phyloP scores from a whole-genome alignment of 2,888 invertebrate species.

The Ophion slaviceki region DNA sequence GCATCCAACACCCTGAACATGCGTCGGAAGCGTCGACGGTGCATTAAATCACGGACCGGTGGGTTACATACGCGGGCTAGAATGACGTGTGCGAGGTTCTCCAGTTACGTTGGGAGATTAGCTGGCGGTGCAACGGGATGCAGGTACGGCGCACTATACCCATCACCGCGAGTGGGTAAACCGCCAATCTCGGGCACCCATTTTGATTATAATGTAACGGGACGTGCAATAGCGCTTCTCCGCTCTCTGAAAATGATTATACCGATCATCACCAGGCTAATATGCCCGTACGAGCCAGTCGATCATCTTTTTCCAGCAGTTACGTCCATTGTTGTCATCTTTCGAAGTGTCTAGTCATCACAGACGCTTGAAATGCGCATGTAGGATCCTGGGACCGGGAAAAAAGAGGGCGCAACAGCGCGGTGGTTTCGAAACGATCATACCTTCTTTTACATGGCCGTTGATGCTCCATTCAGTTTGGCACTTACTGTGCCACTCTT shows the following conservation, averaged over 20 bases:
- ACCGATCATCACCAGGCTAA: background rate
- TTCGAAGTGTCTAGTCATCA: too few species aligned
- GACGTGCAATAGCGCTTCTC: background rate
- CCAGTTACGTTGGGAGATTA: constrained; percentile 38
- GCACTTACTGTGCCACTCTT: too few species aligned
- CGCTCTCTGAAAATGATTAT: background rate
- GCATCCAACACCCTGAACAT: constrained; percentile 66
- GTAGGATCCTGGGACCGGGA: too few species aligned
- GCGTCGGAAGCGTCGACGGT: constrained; percentile 54
- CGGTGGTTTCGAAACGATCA: too few species aligned
- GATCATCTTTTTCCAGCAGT: background rate
- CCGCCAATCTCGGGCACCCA: constrained; percentile 22
- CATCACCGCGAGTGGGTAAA: constrained; percentile 15
- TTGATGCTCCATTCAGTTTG: too few species aligned
- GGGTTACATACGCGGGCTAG: constrained; percentile 47
- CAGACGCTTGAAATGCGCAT: too few species aligned
- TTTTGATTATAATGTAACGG: constrained; percentile 62
- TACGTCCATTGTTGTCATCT: background rate
- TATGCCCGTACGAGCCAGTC: background rate
- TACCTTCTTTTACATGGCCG: too few species aligned
- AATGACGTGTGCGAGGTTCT: constrained; percentile 48
- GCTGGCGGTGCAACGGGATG: background rate
- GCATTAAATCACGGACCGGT: constrained; percentile 61
- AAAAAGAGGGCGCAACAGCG: too few species aligned
- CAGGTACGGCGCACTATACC: background rate